phyloP scores from a whole-genome alignment of 2,113 vertebrate genomes.

The Pluvianellus socialis region DNA sequence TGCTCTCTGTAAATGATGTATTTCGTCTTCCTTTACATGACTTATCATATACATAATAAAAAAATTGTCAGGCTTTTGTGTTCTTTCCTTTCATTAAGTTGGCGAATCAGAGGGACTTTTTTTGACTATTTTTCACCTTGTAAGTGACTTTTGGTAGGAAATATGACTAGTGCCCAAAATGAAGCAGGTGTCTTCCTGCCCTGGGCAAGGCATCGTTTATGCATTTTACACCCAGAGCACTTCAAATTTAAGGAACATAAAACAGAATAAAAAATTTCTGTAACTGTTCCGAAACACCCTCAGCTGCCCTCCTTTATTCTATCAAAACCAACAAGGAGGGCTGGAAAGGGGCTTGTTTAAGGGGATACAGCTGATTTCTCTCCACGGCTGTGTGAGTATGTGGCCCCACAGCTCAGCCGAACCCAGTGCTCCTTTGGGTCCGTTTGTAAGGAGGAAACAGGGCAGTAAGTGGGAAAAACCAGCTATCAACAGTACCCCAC shows the following conservation, averaged over 20 bases:
- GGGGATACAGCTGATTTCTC: background rate
- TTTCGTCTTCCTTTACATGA: background rate
- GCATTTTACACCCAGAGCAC: background rate
- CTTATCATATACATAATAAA: background rate
- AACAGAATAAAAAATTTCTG: background rate
- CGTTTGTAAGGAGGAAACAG: background rate
- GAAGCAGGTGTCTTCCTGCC: background rate
- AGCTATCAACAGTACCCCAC: background rate
- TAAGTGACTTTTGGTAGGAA: background rate
- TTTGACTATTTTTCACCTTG: background rate
- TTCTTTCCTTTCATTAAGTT: background rate
- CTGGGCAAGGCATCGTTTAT: background rate
- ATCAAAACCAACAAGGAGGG: background rate
- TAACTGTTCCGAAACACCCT: background rate
- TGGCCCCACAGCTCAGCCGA: background rate
- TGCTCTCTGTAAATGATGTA: background rate
- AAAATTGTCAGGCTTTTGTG: background rate
- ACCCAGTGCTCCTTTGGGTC: rapidly evolving
- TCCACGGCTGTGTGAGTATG: background rate
- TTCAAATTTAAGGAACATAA: background rate
- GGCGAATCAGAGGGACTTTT: background rate
- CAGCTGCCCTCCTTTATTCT: background rate
- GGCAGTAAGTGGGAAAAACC: background rate
- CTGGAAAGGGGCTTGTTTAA: background rate
- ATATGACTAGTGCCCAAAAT: background rate